Conservation (phyloP, 1,140 invertebrate genomes). For the Drosophila nasuta region DNA sequence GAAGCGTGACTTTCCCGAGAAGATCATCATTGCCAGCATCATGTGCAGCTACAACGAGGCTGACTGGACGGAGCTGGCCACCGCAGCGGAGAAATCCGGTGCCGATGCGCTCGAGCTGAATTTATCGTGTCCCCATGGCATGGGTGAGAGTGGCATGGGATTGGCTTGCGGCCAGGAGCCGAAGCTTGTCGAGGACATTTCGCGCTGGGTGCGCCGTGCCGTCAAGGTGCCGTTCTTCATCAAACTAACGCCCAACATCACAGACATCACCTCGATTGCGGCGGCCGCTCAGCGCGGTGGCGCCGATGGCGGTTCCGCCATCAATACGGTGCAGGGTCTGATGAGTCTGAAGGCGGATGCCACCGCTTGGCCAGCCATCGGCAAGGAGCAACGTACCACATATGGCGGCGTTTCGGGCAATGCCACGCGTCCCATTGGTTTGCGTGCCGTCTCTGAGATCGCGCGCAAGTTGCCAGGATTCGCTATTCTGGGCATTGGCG, state of each 20-base stretch:
- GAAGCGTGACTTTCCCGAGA: constrained; percentile 95
- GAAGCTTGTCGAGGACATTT: constrained; percentile 94
- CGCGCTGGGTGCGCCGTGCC: constrained; percentile 93
- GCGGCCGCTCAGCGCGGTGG: constrained; percentile 96
- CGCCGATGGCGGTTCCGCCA: constrained; percentile 97
- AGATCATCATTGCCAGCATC: constrained; percentile 98
- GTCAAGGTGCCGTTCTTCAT: constrained; percentile 98
- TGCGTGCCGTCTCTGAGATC: constrained; percentile 95
- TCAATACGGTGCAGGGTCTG: constrained; percentile 97
- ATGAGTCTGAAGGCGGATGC: constrained; percentile 94
- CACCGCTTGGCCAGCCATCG: constrained; percentile 96
- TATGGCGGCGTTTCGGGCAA: constrained; percentile 99
- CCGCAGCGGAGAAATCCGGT: constrained; percentile 92
- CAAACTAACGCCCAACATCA: constrained; percentile 99
- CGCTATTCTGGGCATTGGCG: constrained; percentile 97
- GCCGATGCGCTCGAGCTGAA: constrained; percentile 98
- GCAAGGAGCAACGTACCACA: constrained; percentile 92
- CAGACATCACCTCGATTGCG: constrained; percentile 95
- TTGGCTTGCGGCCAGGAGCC: constrained; percentile 98
- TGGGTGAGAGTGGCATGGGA: constrained; percentile 99
- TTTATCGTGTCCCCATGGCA: constrained; percentile 98
- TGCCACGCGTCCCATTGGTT: constrained; percentile 96
- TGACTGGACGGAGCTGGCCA: constrained; percentile 95
- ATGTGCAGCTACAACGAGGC: constrained; percentile 96
- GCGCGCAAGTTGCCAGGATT: constrained; percentile 93